Evolutionary conservation across 2,888 invertebrate genomes (phyloP).

Genomic region (Aradus depressus): DNA sequence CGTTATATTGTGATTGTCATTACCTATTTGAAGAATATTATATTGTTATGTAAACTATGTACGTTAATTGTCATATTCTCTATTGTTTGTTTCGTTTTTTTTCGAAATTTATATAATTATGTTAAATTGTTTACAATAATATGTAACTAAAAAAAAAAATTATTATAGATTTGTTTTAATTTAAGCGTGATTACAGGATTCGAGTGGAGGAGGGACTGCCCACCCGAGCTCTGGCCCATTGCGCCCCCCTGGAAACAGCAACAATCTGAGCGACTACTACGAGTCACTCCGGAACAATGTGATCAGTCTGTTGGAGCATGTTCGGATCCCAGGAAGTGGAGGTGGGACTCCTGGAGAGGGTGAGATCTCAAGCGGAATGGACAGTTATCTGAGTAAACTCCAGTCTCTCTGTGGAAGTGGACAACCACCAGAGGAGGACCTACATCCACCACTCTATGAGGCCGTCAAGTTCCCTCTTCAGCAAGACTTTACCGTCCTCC

Average conservation of each 20-base stretch:
- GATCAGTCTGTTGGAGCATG: slow-evolving; percentile 80
- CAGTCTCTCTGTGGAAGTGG: slow-evolving; percentile 64
- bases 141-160: no score
- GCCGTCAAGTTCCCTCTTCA: slow-evolving; percentile 84
- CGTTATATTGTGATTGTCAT: no score
- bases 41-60: no score
- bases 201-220: slow-evolving; percentile 9
- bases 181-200: slow-evolving; percentile 15
- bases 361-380: slow-evolving; percentile 66
- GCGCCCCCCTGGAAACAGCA: no score
- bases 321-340: slow-evolving; percentile 65
- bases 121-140: no score
- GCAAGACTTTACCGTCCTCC: slow-evolving; percentile 81
- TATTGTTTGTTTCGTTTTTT: no score
- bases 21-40: no score
- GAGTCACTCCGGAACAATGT: slow-evolving; percentile 87
- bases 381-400: slow-evolving; percentile 81
- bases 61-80: no score
- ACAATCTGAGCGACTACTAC: slow-evolving; percentile 83
- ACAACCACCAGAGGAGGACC: slow-evolving; percentile 41
- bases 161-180: no score
- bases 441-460: slow-evolving; percentile 73
- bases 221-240: slow-evolving; percentile 9
- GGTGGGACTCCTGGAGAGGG: slow-evolving; percentile 35
- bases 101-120: no score